Evolutionary conservation across 2,888 invertebrate species (phyloP).

Genomic region (Strigamia maritima): DNA sequence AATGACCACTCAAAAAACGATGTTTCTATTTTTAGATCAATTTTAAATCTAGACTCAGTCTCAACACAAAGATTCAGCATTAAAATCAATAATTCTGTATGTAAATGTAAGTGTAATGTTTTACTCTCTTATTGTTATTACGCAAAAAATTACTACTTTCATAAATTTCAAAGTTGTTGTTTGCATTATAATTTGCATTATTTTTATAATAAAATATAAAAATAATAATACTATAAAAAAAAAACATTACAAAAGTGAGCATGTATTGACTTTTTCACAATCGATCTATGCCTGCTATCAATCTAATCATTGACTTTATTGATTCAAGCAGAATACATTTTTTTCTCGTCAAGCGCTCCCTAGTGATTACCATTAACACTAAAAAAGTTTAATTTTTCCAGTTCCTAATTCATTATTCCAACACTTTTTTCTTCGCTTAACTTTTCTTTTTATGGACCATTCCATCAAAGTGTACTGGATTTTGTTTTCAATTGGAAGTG

Average conservation of each 20-base stretch:
- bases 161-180: too few relatives aligned
- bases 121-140: too few relatives aligned
- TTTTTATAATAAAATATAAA: too few relatives aligned
- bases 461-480: background rate
- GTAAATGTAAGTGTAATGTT: too few relatives aligned
- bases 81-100: background rate
- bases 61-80: background rate
- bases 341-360: background rate
- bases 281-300: background rate
- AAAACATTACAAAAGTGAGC: background rate
- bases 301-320: background rate
- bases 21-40: background rate
- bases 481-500: background rate
- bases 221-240: too few relatives aligned
- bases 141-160: background rate
- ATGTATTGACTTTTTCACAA: background rate
- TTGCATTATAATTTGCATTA: background rate
- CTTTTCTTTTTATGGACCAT: background rate
- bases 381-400: background rate
- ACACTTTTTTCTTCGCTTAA: too few relatives aligned
- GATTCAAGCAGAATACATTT: background rate
- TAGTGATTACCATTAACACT: background rate
- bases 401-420: background rate
- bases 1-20: background rate
- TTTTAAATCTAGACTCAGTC: background rate